Percentiles rank a stretch among this genome's conserved stretches.
Conservation (phyloP, 2,797 vertebrate genomes). For the Cephalopachus bancanus region DNA sequence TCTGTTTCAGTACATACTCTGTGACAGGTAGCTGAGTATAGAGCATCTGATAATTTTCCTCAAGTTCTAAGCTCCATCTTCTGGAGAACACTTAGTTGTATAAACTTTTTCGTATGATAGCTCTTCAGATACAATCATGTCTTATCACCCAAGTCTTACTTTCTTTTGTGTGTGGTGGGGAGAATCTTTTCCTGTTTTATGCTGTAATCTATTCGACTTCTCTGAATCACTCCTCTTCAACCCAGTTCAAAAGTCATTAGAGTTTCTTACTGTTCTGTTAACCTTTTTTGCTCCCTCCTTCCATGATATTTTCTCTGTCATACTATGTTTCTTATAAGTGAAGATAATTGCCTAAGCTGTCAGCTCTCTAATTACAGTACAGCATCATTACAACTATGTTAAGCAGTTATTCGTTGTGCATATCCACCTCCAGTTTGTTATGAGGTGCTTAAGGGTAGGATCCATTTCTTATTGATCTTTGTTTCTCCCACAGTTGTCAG, state of each 20-base stretch:
- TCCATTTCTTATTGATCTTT: conserved; percentile 37
- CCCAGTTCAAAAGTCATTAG: conserved; percentile 48
- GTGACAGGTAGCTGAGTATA: background rate
- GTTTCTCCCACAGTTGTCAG: background rate
- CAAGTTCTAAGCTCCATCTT: background rate
- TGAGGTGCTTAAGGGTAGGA: conserved; percentile 48
- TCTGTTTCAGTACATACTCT: background rate
- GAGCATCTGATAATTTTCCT: conserved; percentile 2
- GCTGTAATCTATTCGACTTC: background rate
- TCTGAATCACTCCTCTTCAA: background rate
- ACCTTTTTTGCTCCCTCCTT: background rate
- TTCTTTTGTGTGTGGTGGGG: background rate
- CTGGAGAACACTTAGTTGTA: background rate
- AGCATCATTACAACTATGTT: conserved; percentile 69
- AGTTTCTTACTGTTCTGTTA: conserved; percentile 50
- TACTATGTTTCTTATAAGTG: conserved; percentile 64
- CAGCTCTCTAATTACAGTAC: conserved; percentile 67
- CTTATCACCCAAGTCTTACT: background rate
- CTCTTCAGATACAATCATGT: background rate
- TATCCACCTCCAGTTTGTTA: conserved; percentile 57
- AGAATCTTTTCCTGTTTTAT: background rate
- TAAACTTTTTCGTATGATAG: background rate
- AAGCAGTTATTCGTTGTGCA: conserved; percentile 69
- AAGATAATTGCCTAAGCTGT: conserved; percentile 58
- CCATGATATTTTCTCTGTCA: conserved; percentile 29